Base-by-base conservation (phyloP, 2,113 vertebrate genomes). In the Crotalus viridis region DNA sequence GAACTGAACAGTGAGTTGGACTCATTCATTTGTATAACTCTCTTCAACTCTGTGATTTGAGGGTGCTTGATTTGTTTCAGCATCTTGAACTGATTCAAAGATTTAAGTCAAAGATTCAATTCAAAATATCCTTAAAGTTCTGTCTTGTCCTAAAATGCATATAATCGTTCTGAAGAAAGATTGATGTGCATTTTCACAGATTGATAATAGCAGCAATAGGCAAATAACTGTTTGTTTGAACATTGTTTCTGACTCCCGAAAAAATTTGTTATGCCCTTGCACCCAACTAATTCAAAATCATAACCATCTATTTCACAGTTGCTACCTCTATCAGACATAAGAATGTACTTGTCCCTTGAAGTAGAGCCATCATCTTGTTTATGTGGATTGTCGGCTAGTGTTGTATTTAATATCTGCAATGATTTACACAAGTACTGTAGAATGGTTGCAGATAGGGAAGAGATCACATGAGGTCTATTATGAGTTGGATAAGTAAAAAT, bases 241-340 rank as follows among this genome's bases (percentile, higher is more conserved):
- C 95, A 95, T 91, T 88, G 87, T 26, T 61, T 91, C 59, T 88
- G 81, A 88, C 85, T 87, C 61, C 87, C 85, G 90, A 48, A 88
- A 92, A 13, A 5, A 56, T 74, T 94, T 89, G 24, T 33, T 33
- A 55, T 89, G 92, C 91, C 33, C 85, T 93, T 93, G n/a, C 91
- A 93, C 9, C 89, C 56, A 48, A 94, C 33, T 90, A 92, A 88
- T 94, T 93, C 64, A 85, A 95, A 61, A 4, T 24, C 86, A 48
- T 93, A 87, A 89, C 64, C 0, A 5, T 94, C 8, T 28, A n/a
- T 96, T 96, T 94, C 87, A n/a, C 93, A 93, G 91, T n/a, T 10
- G 10, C 69, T 0, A 0, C 0, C 10, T 92, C 12, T 90, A 2
- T 89, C 10, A 57, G 89, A 64, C 87, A 93, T 10, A 94, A 90